Evolutionary conservation across 2,888 invertebrate species (phyloP).

Genomic region (Coenonympha arcania): DNA sequence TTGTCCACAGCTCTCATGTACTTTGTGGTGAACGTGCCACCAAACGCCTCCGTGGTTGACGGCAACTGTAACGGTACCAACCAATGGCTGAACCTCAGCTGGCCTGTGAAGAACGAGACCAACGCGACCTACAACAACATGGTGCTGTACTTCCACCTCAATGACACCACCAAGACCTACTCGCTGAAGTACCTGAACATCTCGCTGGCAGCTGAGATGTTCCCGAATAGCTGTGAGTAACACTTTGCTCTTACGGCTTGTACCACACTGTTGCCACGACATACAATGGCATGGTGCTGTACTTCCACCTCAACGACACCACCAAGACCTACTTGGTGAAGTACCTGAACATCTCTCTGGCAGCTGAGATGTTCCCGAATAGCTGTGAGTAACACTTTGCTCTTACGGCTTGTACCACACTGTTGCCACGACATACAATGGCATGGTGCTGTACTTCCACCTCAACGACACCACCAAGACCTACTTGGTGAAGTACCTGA

Average conservation of each 20-base stretch:
- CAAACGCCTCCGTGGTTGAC: slow-evolving; percentile 38
- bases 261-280: background rate
- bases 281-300: too few species aligned
- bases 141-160: slow-evolving; percentile 44
- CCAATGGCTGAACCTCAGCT: slow-evolving; percentile 49
- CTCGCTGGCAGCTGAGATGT: slow-evolving; percentile 51
- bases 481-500: background rate
- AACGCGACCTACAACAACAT: slow-evolving; percentile 36
- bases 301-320: too few species aligned
- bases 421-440: background rate
- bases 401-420: background rate
- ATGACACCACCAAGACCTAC: slow-evolving; percentile 50
- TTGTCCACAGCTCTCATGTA: slow-evolving; percentile 32
- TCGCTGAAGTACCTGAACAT: slow-evolving; percentile 47
- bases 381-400: slow-evolving; percentile 41
- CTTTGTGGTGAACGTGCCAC: slow-evolving; percentile 50
- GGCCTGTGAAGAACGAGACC: slow-evolving; percentile 27
- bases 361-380: background rate
- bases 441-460: too few species aligned
- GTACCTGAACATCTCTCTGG: slow-evolving; percentile 11
- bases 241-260: background rate
- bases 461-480: too few species aligned
- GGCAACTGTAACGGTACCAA: slow-evolving; percentile 47
- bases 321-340: background rate
- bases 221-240: slow-evolving; percentile 55